Conservation (phyloP, 2,797 vertebrate species). For the Cyclopterus lumpus region DNA sequence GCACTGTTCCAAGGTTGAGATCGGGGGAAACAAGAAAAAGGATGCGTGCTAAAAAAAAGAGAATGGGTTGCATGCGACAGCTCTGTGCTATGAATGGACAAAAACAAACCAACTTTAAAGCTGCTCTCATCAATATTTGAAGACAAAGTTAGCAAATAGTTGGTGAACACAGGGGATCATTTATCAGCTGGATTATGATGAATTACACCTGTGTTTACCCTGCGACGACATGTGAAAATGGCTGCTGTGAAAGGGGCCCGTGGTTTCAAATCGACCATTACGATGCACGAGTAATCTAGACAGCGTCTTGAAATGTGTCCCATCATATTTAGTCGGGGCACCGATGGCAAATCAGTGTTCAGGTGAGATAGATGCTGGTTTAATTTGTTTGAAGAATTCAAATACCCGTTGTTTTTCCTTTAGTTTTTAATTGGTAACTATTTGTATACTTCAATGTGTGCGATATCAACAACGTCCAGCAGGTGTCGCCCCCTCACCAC, state of each 20-base stretch:
- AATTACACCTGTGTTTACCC: not conserved
- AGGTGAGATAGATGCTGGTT: not conserved
- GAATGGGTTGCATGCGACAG: not conserved
- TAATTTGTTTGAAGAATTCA: not conserved
- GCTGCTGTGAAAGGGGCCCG: not conserved
- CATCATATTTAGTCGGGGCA: not conserved
- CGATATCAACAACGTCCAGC: not conserved
- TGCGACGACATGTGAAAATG: not conserved
- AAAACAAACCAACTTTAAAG: not conserved
- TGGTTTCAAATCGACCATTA: not conserved
- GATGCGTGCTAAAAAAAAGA: not conserved
- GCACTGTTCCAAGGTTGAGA: slow-evolving; percentile 71
- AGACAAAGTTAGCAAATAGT: not conserved
- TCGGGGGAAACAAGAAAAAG: not conserved
- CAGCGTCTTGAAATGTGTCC: not conserved
- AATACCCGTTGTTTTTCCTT: not conserved
- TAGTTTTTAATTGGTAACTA: not conserved
- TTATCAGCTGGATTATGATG: not conserved
- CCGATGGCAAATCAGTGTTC: not conserved
- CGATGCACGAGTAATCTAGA: not conserved
- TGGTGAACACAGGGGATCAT: not conserved
- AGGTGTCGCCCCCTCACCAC: not conserved
- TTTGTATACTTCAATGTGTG: not conserved
- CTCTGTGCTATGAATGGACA: not conserved
- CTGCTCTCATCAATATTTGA: not conserved